A percentile compares a stretch with the other conserved stretches of the same genome.
Conservation (phyloP, 2,113 vertebrate species). For the Phycodurus eques region DNA sequence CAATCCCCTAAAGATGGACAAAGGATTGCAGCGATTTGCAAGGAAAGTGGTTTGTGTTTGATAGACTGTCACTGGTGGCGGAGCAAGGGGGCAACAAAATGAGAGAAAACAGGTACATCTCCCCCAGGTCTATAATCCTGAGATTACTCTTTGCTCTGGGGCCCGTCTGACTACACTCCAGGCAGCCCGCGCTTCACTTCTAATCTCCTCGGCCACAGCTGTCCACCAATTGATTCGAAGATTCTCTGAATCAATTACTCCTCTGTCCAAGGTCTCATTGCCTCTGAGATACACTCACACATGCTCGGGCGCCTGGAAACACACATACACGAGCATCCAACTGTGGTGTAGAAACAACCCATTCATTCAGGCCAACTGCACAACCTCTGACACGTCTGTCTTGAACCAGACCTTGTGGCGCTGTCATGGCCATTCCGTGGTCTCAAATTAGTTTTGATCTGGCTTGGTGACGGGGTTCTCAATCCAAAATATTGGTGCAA, state of each 20-base stretch:
- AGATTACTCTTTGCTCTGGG: slow-evolving; percentile 79
- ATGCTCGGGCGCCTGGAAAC: slow-evolving; percentile 14
- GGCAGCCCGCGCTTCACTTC: slow-evolving; percentile 72
- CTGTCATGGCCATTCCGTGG: slow-evolving; percentile 9
- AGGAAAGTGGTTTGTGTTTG: slow-evolving; percentile 53
- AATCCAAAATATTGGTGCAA: no score
- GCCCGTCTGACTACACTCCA: slow-evolving; percentile 66
- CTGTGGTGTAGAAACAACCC: background rate
- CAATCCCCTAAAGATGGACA: slow-evolving; percentile 35
- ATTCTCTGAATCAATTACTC: slow-evolving; percentile 82
- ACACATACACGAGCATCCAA: slow-evolving; percentile 2
- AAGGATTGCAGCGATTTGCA: slow-evolving; percentile 43
- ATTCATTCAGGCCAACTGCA: slow-evolving; percentile 21
- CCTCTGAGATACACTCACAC: slow-evolving; percentile 60
- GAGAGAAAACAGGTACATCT: slow-evolving; percentile 78
- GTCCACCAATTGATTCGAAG: slow-evolving; percentile 80
- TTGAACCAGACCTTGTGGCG: slow-evolving; percentile 24
- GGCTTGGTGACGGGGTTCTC: background rate
- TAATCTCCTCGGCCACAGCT: slow-evolving; percentile 79
- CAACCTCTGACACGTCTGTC: slow-evolving; percentile 18
- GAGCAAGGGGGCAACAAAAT: slow-evolving; percentile 61
- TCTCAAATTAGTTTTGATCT: slow-evolving; percentile 37
- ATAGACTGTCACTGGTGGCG: slow-evolving; percentile 65
- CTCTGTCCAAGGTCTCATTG: slow-evolving; percentile 74
- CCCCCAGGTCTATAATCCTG: slow-evolving; percentile 78